Conservation (phyloP, 2,113 vertebrate genomes). For the Labeo rohita region DNA sequence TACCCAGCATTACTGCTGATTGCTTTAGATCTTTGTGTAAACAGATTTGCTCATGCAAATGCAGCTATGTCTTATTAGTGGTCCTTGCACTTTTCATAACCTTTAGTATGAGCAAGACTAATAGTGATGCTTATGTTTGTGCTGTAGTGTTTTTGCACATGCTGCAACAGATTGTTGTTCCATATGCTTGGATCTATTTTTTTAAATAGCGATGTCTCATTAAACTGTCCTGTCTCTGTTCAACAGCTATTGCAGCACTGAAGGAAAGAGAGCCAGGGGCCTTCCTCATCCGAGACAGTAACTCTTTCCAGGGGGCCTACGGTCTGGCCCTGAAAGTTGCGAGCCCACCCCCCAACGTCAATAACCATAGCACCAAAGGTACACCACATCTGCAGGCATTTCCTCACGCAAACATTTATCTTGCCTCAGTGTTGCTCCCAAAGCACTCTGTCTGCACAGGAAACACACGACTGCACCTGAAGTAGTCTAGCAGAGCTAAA, state of each 20-base stretch:
- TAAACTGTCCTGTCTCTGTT: conserved; percentile 12
- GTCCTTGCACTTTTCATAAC: neutral
- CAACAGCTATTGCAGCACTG: conserved; percentile 83
- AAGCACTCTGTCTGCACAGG: conserved; percentile 10
- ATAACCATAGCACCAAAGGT: conserved; percentile 85
- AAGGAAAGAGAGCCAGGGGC: conserved; percentile 86
- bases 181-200: conserved; percentile 36
- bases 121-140: neutral
- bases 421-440: neutral
- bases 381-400: conserved; percentile 41
- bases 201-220: neutral
- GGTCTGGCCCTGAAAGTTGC: conserved; percentile 91
- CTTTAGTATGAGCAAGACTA: neutral
- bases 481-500: conserved; percentile 40
- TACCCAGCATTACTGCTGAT: neutral
- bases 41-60: neutral
- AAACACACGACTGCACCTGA: conserved; percentile 41
- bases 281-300: conserved; percentile 91
- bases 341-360: conserved; percentile 81
- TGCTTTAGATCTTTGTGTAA: neutral
- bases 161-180: conserved; percentile 17
- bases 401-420: neutral
- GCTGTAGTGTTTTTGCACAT: conserved; percentile 2
- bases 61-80: neutral
- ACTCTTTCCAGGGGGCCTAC: conserved; percentile 92